Evolutionary conservation across 2,797 vertebrate genomes (phyloP).

Genomic region (Lates japonicus): DNA sequence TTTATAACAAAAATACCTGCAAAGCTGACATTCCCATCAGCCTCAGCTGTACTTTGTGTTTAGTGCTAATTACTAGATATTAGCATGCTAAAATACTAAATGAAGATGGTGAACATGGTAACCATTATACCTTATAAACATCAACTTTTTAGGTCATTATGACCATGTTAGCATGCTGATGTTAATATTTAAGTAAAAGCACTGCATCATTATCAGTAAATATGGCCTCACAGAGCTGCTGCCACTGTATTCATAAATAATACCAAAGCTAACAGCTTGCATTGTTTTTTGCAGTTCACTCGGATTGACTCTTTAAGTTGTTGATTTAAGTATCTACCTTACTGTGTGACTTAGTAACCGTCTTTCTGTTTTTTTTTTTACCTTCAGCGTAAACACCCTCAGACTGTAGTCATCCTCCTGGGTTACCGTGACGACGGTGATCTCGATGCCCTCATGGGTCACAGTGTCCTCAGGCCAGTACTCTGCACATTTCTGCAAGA

Average conservation of each 20-base stretch:
- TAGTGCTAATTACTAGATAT: background rate
- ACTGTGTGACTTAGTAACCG: background rate
- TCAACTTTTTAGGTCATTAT: background rate
- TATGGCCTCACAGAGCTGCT: no score
- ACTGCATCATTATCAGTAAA: background rate
- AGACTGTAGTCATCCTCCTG: constrained; percentile 97
- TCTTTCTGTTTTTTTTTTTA: constrained; percentile 68
- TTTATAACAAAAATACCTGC: background rate
- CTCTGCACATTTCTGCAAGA: constrained; percentile 95
- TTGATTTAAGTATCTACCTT: background rate
- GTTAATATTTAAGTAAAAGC: background rate
- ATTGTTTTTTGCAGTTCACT: background rate
- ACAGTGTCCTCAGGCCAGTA: constrained; percentile 97
- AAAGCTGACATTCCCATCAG: background rate
- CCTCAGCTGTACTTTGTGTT: background rate
- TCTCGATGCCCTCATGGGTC: constrained; percentile 92
- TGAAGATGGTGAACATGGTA: background rate
- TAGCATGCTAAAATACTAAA: background rate
- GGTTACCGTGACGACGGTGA: constrained; percentile 91
- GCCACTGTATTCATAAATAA: background rate
- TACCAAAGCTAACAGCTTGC: no score
- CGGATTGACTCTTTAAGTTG: background rate
- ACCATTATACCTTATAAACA: background rate
- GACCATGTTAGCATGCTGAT: background rate
- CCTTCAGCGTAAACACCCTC: constrained; percentile 96